Conservation (phyloP, 1,140 invertebrate species). For the Heterodera schachtii region DNA sequence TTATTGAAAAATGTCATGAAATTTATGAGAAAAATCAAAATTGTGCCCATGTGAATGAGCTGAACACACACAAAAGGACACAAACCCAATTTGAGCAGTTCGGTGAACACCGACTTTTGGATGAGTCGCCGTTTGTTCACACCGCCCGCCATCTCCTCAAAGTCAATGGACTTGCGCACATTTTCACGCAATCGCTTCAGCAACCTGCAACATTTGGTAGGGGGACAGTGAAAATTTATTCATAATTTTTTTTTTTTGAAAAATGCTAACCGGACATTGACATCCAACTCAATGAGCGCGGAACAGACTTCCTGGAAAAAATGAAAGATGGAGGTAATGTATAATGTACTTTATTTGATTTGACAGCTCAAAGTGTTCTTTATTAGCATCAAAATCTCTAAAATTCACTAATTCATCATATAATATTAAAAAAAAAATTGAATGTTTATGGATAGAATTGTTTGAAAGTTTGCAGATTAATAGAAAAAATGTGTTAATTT, state of each 20-base stretch:
- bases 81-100: conserved; percentile 83
- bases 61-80: no score
- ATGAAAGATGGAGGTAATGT: no score
- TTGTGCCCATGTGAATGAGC: no score
- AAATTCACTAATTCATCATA: no score
- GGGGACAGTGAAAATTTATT: conserved; percentile 86
- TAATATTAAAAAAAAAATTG: no score
- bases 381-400: no score
- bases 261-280: conserved; percentile 88
- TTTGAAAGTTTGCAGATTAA: no score
- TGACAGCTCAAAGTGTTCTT: no score
- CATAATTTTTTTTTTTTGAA: conserved; percentile 78
- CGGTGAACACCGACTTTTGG: conserved; percentile 96
- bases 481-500: no score
- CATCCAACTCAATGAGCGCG: conserved; percentile 95
- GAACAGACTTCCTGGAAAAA: conserved; percentile 71
- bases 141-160: conserved; percentile 99
- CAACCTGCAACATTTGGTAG: neutral
- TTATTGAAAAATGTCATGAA: no score
- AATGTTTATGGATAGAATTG: no score
- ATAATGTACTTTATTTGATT: no score
- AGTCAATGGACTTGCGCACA: conserved; percentile 70
- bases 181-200: conserved; percentile 13
- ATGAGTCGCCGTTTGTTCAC: conserved; percentile 98
- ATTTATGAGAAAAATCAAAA: neutral